Evolutionary conservation across 2,888 invertebrate genomes (phyloP).

Genomic region (Stratiomys singularior): DNA sequence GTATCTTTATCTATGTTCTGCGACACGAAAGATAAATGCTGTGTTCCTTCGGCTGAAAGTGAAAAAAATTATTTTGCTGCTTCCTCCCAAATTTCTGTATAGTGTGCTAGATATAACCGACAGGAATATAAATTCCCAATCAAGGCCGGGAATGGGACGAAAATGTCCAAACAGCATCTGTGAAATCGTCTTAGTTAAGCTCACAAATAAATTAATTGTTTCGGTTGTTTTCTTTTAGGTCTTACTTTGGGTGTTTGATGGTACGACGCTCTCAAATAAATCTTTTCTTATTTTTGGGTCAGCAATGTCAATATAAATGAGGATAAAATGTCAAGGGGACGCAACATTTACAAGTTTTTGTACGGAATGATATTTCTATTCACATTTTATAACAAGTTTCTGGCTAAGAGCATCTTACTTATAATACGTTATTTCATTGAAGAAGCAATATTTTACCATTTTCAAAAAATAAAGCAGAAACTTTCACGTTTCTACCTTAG

Average conservation of each 20-base stretch:
- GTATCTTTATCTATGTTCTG: not conserved
- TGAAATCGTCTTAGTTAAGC: not conserved
- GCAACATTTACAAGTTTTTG: too few relatives aligned
- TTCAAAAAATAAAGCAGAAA: too few relatives aligned
- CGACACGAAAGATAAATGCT: not conserved
- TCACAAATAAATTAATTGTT: not conserved
- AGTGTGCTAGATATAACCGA: not conserved
- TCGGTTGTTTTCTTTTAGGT: not conserved
- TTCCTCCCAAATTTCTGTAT: not conserved
- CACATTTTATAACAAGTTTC: too few relatives aligned
- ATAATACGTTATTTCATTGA: too few relatives aligned
- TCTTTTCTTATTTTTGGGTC: too few relatives aligned
- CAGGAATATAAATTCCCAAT: not conserved
- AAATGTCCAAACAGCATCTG: not conserved
- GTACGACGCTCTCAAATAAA: too few relatives aligned
- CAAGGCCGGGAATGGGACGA: not conserved
- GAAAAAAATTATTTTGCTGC: not conserved
- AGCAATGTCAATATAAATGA: too few relatives aligned
- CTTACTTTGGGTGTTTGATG: not conserved
- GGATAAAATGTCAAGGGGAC: too few relatives aligned
- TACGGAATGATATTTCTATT: too few relatives aligned
- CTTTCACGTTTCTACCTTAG: too few relatives aligned
- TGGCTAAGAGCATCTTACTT: too few relatives aligned
- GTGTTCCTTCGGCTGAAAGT: not conserved
- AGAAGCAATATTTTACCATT: too few relatives aligned